Evolutionary conservation across 2,888 invertebrate species (phyloP).

Genomic region (Netelia melanura): DNA sequence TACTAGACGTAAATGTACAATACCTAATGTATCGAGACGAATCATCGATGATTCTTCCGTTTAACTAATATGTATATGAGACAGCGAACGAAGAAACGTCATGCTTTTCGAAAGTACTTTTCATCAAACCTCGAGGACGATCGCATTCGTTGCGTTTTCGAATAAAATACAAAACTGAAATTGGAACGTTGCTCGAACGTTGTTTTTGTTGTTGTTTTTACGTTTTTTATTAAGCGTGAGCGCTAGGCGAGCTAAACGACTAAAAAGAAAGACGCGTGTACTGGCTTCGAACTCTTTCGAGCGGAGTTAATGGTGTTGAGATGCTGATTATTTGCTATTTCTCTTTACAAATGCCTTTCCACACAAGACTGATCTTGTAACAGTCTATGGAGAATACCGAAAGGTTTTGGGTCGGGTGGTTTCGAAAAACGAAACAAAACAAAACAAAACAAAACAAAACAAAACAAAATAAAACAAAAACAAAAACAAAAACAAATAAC

Average conservation of each 20-base stretch:
- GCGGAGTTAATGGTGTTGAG: conserved; percentile 65
- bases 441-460: not conserved
- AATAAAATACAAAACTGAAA: not conserved
- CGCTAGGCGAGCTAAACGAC: not conserved
- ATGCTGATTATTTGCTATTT: conserved; percentile 62
- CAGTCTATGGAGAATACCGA: not conserved
- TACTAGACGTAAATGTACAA: conserved; percentile 70
- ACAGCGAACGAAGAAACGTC: not conserved
- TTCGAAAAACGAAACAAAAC: not conserved
- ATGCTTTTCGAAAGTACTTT: conserved; percentile 49
- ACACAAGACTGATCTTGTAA: conserved; percentile 68
- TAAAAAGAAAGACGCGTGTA: conserved; percentile 25
- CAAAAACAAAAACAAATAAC: not conserved
- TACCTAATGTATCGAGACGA: conserved; percentile 48
- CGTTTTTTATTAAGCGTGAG: no score
- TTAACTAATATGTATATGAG: conserved; percentile 1
- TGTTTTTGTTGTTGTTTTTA: conserved; percentile 1
- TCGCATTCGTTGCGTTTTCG: conserved; percentile 18
- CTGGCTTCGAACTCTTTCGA: conserved; percentile 58
- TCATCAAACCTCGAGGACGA: conserved; percentile 36
- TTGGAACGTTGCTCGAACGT: conserved; percentile 32
- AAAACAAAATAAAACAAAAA: not conserved
- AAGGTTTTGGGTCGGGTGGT: not conserved
- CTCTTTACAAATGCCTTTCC: conserved; percentile 67
- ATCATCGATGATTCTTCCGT: conserved; percentile 33